Evolutionary conservation across 2,888 invertebrate genomes (phyloP).

Genomic region (Philereme vetulata): DNA sequence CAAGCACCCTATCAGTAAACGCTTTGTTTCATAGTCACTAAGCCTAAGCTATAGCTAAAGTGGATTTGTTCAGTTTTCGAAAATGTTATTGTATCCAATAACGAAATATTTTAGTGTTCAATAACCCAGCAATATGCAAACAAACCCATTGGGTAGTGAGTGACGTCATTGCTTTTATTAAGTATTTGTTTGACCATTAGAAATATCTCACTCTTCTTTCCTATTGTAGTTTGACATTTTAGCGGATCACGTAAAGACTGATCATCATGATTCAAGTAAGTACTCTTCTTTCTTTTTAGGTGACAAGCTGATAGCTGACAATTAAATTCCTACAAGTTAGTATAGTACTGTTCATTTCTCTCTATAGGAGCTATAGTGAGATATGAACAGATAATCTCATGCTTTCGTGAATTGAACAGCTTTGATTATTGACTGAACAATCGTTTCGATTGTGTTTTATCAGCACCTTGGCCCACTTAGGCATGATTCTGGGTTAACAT

Average conservation of each 20-base stretch:
- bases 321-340: too few relatives aligned
- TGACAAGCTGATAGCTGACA: too few relatives aligned
- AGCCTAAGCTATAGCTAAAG: conserved; percentile 10
- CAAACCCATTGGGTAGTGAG: conserved; percentile 13
- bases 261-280: too few relatives aligned
- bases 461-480: conserved; percentile 45
- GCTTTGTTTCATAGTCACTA: conserved; percentile 34
- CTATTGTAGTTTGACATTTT: too few relatives aligned
- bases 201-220: neutral
- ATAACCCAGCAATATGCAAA: conserved; percentile 15
- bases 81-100: neutral
- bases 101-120: conserved; percentile 1
- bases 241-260: too few relatives aligned
- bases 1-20: conserved; percentile 41
- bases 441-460: conserved; percentile 41
- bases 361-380: neutral
- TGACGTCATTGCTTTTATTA: conserved; percentile 22
- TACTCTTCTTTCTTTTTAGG: too few relatives aligned
- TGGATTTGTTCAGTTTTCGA: neutral
- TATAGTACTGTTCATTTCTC: too few relatives aligned
- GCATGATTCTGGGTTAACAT: conserved; percentile 8
- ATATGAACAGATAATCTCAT: neutral
- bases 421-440: conserved; percentile 32
- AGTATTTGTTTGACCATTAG: neutral
- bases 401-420: conserved; percentile 21